Evolutionary conservation across 2,888 invertebrate species (phyloP), one percentile per base, ranked within the genome.

Genomic region (Drosophila maculinotata): DNA sequence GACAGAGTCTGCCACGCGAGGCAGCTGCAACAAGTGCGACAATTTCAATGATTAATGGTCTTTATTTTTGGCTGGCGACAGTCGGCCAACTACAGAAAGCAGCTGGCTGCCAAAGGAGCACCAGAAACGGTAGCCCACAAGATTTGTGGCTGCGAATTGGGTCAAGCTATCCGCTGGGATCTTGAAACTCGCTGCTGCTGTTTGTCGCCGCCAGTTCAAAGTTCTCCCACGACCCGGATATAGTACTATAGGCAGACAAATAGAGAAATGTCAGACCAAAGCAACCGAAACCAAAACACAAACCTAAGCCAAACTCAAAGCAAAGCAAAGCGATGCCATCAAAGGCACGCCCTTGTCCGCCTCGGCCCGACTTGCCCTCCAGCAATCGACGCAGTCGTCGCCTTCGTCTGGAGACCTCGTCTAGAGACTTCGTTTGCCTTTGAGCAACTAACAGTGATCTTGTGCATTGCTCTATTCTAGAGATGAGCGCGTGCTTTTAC

Each of bases 1-100:
- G 69, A 81, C 75, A 64, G 62, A 60, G 35, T 44, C 44, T 54
- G 54, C 49, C 69, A 52, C 65, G 42, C 39, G 73, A 28, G 76
- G 57, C 73, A 74, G 76, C 76, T 70, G 74, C 76, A 74, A 74
- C 71, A 74, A 74, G 74, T 74, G 76, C 76, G 71, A 68, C 74
- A 60, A 70, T 67, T 67, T 53, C 14, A 42, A 48, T 76, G 74
- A 76, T 75, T 59, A 76, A 76, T 75, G 74, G 23, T n/a, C 10
- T 35, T 49, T 76, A 76, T 76, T 74, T 76, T 57, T 56, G 76
- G 56, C 38, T 23, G 23, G 30, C 31, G 20, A 20, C 20, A 20
- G 20, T 20, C 20, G 20, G 36, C n/a, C n/a, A 36, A 15, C 42
- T 8, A 20, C 26, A 30, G 35, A 30, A 35, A 36, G 20, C 1